Base-by-base conservation (phyloP, 2,797 vertebrate genomes). In the Acrossocheilus wenchowensis region DNA sequence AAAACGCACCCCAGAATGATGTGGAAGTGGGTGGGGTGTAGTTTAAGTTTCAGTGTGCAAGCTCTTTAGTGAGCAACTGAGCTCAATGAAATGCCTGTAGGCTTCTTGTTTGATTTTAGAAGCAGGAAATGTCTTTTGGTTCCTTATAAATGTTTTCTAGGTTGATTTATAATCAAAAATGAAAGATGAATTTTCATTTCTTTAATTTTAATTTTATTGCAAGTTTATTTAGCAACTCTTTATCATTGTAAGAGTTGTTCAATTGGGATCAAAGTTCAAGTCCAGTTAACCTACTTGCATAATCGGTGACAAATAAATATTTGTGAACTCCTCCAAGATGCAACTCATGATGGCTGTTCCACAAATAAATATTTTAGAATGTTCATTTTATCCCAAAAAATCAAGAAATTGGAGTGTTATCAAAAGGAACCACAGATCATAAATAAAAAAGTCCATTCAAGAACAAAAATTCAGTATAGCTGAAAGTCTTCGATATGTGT, bases 191-290 rank as follows among this genome's bases (percentile, higher is more conserved):
- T 30, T 52, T 69, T 34, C 1, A 68, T 7, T 69, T 83, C n/a
- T 48, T 23, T 34, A 10, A 10, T 34, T 48, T 52, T 23, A 2
- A 39, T 57, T 64, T 36, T 19, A 68, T 36, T 36, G 6, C 64
- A 36, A 6, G 50, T 21, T 30, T 57, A 36, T 30, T 39, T 50
- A 50, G 15, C 60, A 68, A 50, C 15, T 78, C 30, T 4, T 84
- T 84, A 77, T 84, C 82, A 68, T 84, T 52, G 43, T 66, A 68
- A 66, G 8, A 78, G 73, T 66, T 84, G 73, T 84, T 41, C 8
- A 68, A 30, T 2, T 78, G 72, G 12, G 54, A 75, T 30, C 72
- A 26, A 39, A 84, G 82, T 77, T 52, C 72, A 77, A 75, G 36
- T 34, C 50, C n/a, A 73, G 68, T 72, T 19, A 82, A 83, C 17